Percentiles rank a stretch among this genome's conserved stretches.
These are phyloP conservation scores for Trachelus tabidus DNA, from an alignment of 2,888 invertebrate genomes.

Conservation along the genomic window DNA sequence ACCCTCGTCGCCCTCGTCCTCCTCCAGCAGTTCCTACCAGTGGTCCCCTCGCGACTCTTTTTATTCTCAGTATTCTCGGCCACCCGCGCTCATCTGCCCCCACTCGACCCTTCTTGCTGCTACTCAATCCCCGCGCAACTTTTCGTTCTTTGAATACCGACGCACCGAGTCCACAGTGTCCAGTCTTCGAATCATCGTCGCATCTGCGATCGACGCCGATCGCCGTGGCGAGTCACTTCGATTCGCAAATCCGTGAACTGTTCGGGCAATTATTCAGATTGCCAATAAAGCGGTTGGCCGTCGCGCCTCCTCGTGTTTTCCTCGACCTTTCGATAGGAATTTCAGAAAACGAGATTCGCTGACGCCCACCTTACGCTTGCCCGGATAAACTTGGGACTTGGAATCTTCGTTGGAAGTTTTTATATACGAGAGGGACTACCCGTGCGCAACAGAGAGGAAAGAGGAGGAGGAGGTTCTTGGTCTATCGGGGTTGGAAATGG, in stretches of 20 bases:
- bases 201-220: conserved; percentile 35
- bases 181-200: conserved; percentile 60
- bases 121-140: conserved; percentile 43
- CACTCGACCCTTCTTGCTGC: conserved; percentile 18
- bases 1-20: background rate
- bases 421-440: too few relatives aligned
- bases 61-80: conserved; percentile 10
- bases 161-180: conserved; percentile 52
- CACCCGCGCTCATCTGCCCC: too few relatives aligned
- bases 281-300: too few relatives aligned
- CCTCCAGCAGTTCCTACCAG: conserved; percentile 22
- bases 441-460: too few relatives aligned
- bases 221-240: too few relatives aligned
- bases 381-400: conserved; percentile 8
- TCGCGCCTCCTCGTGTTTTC: too few relatives aligned
- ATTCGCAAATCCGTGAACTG: too few relatives aligned
- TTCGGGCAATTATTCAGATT: too few relatives aligned
- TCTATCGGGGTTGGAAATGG: too few relatives aligned
- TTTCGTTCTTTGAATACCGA: conserved; percentile 59
- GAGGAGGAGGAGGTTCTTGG: too few relatives aligned
- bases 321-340: too few relatives aligned
- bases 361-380: conserved; percentile 25
- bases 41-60: conserved; percentile 29
- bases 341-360: too few relatives aligned
- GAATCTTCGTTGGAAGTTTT: conserved; percentile 17